Conservation (phyloP, 2,888 invertebrate species). For the Tetragonisca angustula region DNA sequence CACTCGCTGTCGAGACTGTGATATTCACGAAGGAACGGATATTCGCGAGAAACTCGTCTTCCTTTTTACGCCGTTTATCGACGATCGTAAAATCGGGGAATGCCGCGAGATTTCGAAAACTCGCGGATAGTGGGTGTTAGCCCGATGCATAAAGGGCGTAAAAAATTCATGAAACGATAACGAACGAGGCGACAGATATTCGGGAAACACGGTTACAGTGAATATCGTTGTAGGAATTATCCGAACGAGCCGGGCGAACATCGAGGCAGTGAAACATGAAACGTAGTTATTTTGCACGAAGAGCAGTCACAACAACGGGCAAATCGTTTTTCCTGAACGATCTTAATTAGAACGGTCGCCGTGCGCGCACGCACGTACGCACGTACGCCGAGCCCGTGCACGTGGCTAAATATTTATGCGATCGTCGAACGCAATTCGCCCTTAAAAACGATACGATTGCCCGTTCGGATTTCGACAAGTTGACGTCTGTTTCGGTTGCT, state of each 20-base stretch:
- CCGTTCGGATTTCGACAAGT: conserved; percentile 34
- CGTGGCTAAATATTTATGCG: conserved; percentile 29
- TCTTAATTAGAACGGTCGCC: conserved; percentile 32
- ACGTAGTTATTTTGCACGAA: conserved; percentile 11
- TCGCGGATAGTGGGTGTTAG: not conserved
- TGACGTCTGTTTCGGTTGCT: conserved; percentile 24
- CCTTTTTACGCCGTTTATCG: not conserved
- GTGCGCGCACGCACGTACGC: not conserved
- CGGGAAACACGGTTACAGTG: not conserved
- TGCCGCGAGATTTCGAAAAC: not conserved
- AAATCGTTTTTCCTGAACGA: conserved; percentile 24
- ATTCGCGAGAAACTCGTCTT: no score
- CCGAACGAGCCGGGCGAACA: not conserved
- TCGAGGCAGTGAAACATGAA: conserved; percentile 11
- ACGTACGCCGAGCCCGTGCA: not conserved
- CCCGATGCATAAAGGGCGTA: not conserved
- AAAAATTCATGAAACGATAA: not conserved
- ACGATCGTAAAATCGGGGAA: no score
- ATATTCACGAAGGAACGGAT: not conserved
- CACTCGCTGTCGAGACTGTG: not conserved
- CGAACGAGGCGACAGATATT: not conserved
- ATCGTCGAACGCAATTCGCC: conserved; percentile 14
- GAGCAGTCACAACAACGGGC: conserved; percentile 4
- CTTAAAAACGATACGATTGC: conserved; percentile 36
- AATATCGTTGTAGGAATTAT: conserved; percentile 4